Evolutionary conservation across 2,113 vertebrate species (phyloP).

Genomic region (Hyla sarda): DNA sequence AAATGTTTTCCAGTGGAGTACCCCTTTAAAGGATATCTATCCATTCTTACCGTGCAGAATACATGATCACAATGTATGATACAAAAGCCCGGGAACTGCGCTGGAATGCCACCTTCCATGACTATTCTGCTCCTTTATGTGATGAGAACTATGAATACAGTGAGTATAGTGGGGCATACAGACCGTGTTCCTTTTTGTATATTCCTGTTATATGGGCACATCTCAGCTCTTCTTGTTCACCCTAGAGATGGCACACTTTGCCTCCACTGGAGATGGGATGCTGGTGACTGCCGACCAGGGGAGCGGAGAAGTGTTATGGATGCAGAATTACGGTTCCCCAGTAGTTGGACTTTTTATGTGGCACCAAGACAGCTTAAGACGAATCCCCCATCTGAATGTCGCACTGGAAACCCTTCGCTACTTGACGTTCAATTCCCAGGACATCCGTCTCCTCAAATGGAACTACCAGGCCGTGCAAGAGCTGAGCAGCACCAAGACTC

Average conservation of each 20-base stretch:
- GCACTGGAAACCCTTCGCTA: constrained; percentile 93
- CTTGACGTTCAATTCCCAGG: constrained; percentile 86
- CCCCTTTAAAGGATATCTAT: background rate
- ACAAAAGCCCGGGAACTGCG: constrained; percentile 86
- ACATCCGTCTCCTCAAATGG: constrained; percentile 82
- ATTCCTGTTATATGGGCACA: background rate
- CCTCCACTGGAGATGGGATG: constrained; percentile 89
- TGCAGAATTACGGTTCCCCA: constrained; percentile 88
- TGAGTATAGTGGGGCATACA: constrained; percentile 68
- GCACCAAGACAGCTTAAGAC: constrained; percentile 86
- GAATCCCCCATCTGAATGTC: constrained; percentile 87
- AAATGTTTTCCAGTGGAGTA: too few species aligned
- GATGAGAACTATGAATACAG: constrained; percentile 84
- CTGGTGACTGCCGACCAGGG: constrained; percentile 90
- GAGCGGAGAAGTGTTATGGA: constrained; percentile 89
- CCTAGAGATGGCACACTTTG: constrained; percentile 88
- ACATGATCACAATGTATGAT: constrained; percentile 94
- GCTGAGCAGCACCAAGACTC: constrained; percentile 81
- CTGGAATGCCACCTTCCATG: constrained; percentile 93
- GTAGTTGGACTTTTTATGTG: constrained; percentile 90
- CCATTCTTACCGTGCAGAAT: constrained; percentile 77
- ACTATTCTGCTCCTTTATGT: constrained; percentile 83
- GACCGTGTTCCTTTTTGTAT: too few species aligned
- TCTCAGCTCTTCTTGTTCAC: background rate
- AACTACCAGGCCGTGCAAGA: constrained; percentile 78